Evolutionary conservation across 2,888 invertebrate genomes (phyloP), one percentile per base, ranked within the genome.

Genomic region (Caenorhabditis wallacei): DNA sequence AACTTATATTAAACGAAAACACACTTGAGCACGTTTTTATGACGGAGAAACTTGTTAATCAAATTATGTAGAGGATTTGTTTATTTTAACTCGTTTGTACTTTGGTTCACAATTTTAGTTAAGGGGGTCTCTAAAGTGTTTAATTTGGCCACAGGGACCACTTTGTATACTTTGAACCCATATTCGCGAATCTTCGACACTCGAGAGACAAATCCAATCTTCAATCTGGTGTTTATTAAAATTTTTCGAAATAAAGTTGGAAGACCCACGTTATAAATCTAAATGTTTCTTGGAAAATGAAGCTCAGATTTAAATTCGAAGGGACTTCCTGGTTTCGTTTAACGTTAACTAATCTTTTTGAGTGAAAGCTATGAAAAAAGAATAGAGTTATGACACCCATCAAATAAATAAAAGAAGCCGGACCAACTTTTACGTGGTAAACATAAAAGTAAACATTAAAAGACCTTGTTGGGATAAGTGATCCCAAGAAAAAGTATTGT

Each of bases 401-500:
- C 7, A 16, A 24, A 22, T 30, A 64, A 10, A 35, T 22, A 59
- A 10, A 30, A 30, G 30, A 30, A n/a, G n/a, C n/a, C 8, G 3
- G 30, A 30, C 30, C 30, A 30, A 30, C 30, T 30, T 30, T 18
- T n/a, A 10, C 30, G 10, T 51, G 16, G 30, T 22, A 1, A 26
- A 51, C 46, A 30, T n/a, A 20, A 61, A 66, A 53, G 76, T 69
- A 76, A 76, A 76, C 76, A 75, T n/a, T 54, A 26, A 57, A 75
- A 69, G 30, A 59, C 48, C 20, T 18, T 26, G 22, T 37, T 53
- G 8, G 43, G 43, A 59, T 59, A 37, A 35, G 18, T 24, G 26
- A 24, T 57, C 48, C 20, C 24, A 16, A 20, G n/a, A n/a, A 46
- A 46, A 70, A 59, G n/a, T 30, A 43, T 69, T 56, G 20, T 69